A percentile compares a stretch with the other conserved stretches of the same genome.
phyloP scores from a whole-genome alignment of 53 echinoderm and acorn worm genomes.

The Zoroaster sp. region DNA sequence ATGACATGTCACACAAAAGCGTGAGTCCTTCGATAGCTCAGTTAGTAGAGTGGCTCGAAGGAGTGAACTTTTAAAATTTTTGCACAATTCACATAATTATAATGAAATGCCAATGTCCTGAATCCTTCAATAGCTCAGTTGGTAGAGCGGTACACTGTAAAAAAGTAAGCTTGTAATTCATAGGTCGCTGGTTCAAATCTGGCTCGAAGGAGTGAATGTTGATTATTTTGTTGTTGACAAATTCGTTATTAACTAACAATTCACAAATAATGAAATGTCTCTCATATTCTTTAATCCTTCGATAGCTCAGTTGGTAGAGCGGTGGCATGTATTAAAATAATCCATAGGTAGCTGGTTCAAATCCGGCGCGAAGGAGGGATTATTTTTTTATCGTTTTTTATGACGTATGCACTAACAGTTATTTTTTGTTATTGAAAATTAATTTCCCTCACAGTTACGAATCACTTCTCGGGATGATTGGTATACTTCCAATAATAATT shows the following conservation, averaged over 20 bases:
- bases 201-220: not conserved
- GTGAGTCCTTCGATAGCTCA: not conserved
- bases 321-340: not conserved
- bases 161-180: not conserved
- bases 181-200: slow-evolving; percentile 35
- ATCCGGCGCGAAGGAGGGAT: not conserved
- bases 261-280: not conserved
- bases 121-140: slow-evolving; percentile 27
- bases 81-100: not conserved
- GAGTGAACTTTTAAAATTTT: not conserved
- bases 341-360: slow-evolving; percentile 5
- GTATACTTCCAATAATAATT: too few species aligned
- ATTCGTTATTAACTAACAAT: not conserved
- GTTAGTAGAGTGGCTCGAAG: not conserved
- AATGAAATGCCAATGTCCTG: not conserved
- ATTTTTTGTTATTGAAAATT: not conserved
- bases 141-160: slow-evolving; percentile 29
- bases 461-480: not conserved
- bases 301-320: slow-evolving; percentile 40
- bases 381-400: not conserved
- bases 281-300: not conserved
- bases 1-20: not conserved
- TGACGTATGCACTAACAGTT: not conserved
- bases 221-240: not conserved
- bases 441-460: not conserved